Base-by-base conservation (phyloP, 92 coral and sea anemone species). In the Phymanthus crucifer region DNA sequence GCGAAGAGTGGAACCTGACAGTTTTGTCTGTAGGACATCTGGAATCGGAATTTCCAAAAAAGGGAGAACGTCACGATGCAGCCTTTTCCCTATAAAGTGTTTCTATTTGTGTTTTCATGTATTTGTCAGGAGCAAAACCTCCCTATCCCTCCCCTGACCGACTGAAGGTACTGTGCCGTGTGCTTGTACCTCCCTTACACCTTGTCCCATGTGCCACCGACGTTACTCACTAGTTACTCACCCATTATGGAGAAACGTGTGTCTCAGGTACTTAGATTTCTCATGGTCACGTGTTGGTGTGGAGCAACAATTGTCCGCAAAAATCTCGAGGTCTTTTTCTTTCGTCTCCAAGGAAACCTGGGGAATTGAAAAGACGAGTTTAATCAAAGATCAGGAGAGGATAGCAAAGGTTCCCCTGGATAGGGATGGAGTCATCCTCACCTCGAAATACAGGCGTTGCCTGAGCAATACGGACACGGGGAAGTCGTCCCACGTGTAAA, bases 271-370 rank as follows among this genome's bases (percentile, higher is more conserved):
- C 23, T 80, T 83, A 47, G 97, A 88, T 43, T 85, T 84, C 81
- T 87, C 90, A 78, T 92, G 97, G 69, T 92, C 97, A 32, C 89
- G 91, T 76, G 90, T 92, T 4, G 97, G 97, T 19, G 97, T 89
- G 16, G 97, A 84, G 77, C 97, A 90, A 83, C 97, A 92, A 58
- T 87, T 92, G 43, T 91, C 91, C 26, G 93, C 87, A 40, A 90
- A 90, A 56, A 92, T 78, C 47, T 79, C 88, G 72, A 92, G 83
- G 50, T 92, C 93, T 74, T 82, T 92, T 71, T 92, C 97, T 57
- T 90, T 88, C 19, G 93, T 91, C 33, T 87, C 89, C 71, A 92
- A 78, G 13, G 95, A 88, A 6, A 89, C 95, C 77, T 77, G 47
- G 16, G 9, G 29, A 29, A 61, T 11, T 61, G 64, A 3, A 43